Percentiles rank a stretch among this genome's conserved stretches.
Conservation (phyloP, 2,888 invertebrate species). For the Falcaria lacertinaria region DNA sequence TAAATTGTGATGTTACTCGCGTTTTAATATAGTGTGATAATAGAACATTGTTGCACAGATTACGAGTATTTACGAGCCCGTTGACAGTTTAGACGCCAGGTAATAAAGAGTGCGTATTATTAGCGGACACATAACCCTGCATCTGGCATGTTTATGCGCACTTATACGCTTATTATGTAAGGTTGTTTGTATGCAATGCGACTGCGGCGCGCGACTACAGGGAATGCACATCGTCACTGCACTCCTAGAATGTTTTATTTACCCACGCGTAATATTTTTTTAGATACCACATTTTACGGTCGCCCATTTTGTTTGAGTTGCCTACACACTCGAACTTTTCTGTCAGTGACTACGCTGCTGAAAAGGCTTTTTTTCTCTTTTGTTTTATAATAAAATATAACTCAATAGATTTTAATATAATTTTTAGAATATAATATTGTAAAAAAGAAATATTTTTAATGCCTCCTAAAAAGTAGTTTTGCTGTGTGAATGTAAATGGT, state of each 20-base stretch:
- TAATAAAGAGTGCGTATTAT: constrained; percentile 39
- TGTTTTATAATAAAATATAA: too few species aligned
- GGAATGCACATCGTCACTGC: constrained; percentile 29
- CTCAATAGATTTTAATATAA: too few species aligned
- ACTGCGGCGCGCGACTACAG: constrained; percentile 41
- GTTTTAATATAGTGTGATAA: not conserved
- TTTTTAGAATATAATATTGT: too few species aligned
- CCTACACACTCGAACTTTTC: too few species aligned
- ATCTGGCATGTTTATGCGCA: constrained; percentile 58
- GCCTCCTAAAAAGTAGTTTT: too few species aligned
- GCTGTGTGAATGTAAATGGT: too few species aligned
- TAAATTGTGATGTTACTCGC: not conserved
- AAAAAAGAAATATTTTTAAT: too few species aligned
- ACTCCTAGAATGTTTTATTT: not conserved
- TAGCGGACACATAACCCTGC: constrained; percentile 45
- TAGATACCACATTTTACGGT: not conserved
- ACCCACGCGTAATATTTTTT: not conserved
- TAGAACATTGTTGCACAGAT: not conserved
- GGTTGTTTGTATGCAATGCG: constrained; percentile 45
- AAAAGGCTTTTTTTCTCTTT: too few species aligned
- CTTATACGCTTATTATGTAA: constrained; percentile 55
- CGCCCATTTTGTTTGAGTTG: not conserved
- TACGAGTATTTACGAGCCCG: not conserved
- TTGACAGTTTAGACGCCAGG: constrained; percentile 5
- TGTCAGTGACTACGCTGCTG: not conserved